Evolutionary conservation across 2,888 invertebrate species (phyloP).

Genomic region (Drosophila antonietae): DNA sequence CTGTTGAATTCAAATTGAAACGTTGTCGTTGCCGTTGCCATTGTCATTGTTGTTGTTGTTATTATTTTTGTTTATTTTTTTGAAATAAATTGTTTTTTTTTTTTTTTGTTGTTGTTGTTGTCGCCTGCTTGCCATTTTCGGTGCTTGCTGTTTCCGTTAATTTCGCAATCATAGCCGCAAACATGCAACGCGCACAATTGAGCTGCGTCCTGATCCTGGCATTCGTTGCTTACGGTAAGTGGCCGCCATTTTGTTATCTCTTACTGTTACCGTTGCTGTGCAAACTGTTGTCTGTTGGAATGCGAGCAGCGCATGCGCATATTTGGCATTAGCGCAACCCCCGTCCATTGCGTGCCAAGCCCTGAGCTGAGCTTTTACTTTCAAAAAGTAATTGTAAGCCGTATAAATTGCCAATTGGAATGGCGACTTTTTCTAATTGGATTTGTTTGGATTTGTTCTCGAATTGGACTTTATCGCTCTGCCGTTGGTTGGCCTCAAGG

Average conservation of each 20-base stretch:
- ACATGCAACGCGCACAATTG: slow-evolving; percentile 66
- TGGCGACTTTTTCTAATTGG: slow-evolving; percentile 2
- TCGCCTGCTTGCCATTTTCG: slow-evolving; percentile 23
- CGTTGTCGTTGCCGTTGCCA: slow-evolving; percentile 12
- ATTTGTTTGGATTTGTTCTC: slow-evolving; percentile 43
- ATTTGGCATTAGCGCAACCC: slow-evolving; percentile 52
- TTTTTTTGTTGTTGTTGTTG: neutral
- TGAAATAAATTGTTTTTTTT: neutral
- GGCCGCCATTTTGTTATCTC: slow-evolving; percentile 6
- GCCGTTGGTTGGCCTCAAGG: slow-evolving; percentile 20
- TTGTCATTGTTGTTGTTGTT: slow-evolving; percentile 11
- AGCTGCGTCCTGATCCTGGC: slow-evolving; percentile 72
- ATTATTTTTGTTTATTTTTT: slow-evolving; percentile 9
- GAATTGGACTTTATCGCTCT: slow-evolving; percentile 21
- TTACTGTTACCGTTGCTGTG: neutral
- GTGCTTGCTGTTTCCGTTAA: slow-evolving; percentile 13
- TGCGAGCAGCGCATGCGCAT: neutral
- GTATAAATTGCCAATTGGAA: slow-evolving; percentile 44
- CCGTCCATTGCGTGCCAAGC: slow-evolving; percentile 49
- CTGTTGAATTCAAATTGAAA: slow-evolving; percentile 42
- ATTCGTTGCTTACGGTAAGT: slow-evolving; percentile 74
- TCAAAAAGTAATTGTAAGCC: slow-evolving; percentile 45
- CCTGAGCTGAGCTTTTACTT: slow-evolving; percentile 69
- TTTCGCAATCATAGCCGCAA: slow-evolving; percentile 22
- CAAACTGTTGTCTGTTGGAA: neutral